Evolutionary conservation across 2,888 invertebrate species (phyloP).

Genomic region (Rhodophaea formosa): DNA sequence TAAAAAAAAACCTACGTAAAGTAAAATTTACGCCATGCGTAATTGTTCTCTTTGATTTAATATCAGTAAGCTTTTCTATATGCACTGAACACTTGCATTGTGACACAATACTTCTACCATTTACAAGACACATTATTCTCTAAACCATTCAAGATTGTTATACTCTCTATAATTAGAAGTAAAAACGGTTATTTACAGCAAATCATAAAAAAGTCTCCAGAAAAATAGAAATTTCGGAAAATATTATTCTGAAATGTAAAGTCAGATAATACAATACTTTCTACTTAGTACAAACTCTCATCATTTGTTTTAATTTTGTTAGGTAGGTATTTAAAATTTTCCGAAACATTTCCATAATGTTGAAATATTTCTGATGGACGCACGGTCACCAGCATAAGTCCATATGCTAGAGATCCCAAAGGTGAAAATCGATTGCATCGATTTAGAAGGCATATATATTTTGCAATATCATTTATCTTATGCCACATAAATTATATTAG

Average conservation of each 20-base stretch:
- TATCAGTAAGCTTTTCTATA: neutral
- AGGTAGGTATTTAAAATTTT: too few species aligned
- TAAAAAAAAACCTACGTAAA: neutral
- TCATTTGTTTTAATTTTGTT: too few species aligned
- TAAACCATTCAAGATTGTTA: neutral
- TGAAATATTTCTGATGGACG: too few species aligned
- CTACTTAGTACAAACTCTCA: too few species aligned
- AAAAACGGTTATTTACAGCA: neutral
- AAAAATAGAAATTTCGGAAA: neutral
- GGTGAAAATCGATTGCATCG: too few species aligned
- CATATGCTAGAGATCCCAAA: too few species aligned
- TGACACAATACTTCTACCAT: neutral
- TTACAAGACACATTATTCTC: slow-evolving; percentile 6
- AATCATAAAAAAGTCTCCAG: neutral
- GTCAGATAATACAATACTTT: too few species aligned
- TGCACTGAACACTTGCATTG: slow-evolving; percentile 8
- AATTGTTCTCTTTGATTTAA: neutral
- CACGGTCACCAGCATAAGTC: too few species aligned
- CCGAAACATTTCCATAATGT: too few species aligned
- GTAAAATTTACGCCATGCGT: neutral
- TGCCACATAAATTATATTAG: too few species aligned
- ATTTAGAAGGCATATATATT: too few species aligned
- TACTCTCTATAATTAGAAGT: neutral
- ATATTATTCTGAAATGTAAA: neutral
- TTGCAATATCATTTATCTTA: too few species aligned